These are phyloP conservation scores for Thysanoteuthis rhombus DNA, from an alignment of 2,888 invertebrate genomes.

Conservation along the genomic window DNA sequence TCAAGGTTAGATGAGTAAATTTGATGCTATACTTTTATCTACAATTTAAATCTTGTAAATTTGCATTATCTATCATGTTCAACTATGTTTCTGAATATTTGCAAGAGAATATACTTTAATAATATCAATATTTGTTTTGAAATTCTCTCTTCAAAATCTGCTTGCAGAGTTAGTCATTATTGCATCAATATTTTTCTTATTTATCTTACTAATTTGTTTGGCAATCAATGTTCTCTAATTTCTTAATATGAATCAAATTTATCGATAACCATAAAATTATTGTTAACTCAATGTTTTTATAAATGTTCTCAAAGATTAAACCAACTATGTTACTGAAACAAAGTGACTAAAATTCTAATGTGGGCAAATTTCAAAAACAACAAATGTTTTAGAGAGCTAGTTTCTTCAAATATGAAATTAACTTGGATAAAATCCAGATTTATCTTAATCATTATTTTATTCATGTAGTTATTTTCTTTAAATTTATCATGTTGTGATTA, in stretches of 20 bases:
- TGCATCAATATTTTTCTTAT: too few species aligned
- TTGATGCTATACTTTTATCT: neutral
- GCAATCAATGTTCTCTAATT: too few species aligned
- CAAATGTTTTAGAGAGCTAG: neutral
- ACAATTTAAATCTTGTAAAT: neutral
- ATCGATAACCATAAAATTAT: too few species aligned
- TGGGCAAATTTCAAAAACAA: neutral
- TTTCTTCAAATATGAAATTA: neutral
- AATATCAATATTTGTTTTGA: neutral
- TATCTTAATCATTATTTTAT: too few species aligned
- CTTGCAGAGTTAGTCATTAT: too few species aligned
- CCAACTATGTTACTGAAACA: too few species aligned
- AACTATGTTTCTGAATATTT: neutral
- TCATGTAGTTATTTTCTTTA: too few species aligned
- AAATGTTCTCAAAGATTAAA: too few species aligned
- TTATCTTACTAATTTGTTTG: too few species aligned
- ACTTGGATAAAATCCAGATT: neutral
- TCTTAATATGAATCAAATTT: too few species aligned
- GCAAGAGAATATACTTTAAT: neutral
- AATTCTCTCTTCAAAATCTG: neutral
- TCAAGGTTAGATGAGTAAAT: neutral
- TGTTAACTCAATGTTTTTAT: too few species aligned
- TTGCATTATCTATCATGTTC: neutral
- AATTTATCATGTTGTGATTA: too few species aligned
- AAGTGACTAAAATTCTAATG: neutral